These are phyloP conservation scores for Drosophila niveifrons DNA, from an alignment of 2,888 invertebrate species.

Conservation along the genomic window DNA sequence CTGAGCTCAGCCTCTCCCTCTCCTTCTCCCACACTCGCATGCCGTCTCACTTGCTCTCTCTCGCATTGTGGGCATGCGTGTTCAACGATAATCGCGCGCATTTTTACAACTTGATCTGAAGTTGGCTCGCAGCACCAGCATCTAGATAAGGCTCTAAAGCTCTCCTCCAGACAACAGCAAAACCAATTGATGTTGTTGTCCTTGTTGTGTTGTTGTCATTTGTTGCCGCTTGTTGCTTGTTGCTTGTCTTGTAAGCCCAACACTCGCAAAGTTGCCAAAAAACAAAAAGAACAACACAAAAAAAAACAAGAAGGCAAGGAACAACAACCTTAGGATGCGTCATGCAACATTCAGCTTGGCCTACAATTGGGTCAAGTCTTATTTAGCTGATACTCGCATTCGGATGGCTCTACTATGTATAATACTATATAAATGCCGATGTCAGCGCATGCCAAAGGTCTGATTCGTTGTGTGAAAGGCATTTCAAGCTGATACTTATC, in stretches of 20 bases:
- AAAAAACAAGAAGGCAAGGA: background rate
- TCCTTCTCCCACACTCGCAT: background rate
- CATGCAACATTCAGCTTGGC: constrained; percentile 46
- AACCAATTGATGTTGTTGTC: constrained; percentile 48
- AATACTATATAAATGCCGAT: constrained; percentile 37
- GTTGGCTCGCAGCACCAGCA: constrained; percentile 43
- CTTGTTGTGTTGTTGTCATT: constrained; percentile 32
- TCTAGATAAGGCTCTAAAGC: constrained; percentile 67
- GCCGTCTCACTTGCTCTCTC: no score
- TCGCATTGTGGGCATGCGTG: constrained; percentile 43
- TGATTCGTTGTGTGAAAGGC: constrained; percentile 43
- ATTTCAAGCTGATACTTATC: constrained; percentile 42
- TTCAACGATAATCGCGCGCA: constrained; percentile 60
- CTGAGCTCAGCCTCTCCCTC: constrained; percentile 26
- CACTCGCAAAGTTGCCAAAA: constrained; percentile 37
- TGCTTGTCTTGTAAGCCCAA: constrained; percentile 53
- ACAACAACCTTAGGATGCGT: constrained; percentile 58
- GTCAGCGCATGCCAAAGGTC: constrained; percentile 75
- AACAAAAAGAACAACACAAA: background rate
- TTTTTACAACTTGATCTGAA: constrained; percentile 72
- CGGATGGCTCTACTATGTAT: constrained; percentile 5
- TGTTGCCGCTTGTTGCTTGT: constrained; percentile 62
- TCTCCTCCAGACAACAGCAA: constrained; percentile 26
- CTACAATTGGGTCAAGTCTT: constrained; percentile 69
- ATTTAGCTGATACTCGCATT: constrained; percentile 52